Base-by-base conservation (phyloP, 2,888 invertebrate genomes). In the Lithodes maja region DNA sequence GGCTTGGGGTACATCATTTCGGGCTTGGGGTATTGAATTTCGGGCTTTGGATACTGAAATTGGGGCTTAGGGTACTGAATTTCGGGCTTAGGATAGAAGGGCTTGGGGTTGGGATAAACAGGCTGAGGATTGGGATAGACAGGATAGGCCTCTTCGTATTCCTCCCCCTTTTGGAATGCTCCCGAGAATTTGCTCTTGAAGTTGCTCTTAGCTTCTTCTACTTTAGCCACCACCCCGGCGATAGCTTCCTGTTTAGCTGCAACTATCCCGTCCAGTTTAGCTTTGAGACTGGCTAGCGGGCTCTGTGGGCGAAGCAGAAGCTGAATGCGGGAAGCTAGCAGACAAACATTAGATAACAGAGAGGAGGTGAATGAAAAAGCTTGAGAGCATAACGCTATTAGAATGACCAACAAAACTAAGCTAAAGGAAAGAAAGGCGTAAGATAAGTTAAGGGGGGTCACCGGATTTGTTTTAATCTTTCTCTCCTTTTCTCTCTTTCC, bases 201-300 rank as follows among this genome's bases (percentile, higher is more conserved):
- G 9, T 15, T 52, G 2, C 15, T 80, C 61, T 82, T 86, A 1
- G 61, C 75, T 2, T 69, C 86, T n/a, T 82, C 77, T 7, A 82
- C 61, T 74, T 86, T 81, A 12, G 86, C 86, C 33, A 86, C 12
- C 49, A 71, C 77, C 1, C 75, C 75, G 15, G 61, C 75, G 17
- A 86, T 12, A 12, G 77, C 75, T 1, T 49, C 61, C 17, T 54
- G 52, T 55, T 86, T 86, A 50, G 86, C 82, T 12, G 53, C 74
- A 1, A 81, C 75, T 1, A 75, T 5, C 12, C 75, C 77, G 1
- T 77, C 84, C 53, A 84, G 49, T n/a, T 83, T 83, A 33, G 83
- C 74, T 33, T 83, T 69, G 54, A 83, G 9, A 12, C 74, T 54
- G 9, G 75, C 75, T 2, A 83, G 33, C 17, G 77, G 84, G 61